Evolutionary conservation across 2,797 vertebrate genomes (phyloP).

Genomic region (Chrysocyon brachyurus): DNA sequence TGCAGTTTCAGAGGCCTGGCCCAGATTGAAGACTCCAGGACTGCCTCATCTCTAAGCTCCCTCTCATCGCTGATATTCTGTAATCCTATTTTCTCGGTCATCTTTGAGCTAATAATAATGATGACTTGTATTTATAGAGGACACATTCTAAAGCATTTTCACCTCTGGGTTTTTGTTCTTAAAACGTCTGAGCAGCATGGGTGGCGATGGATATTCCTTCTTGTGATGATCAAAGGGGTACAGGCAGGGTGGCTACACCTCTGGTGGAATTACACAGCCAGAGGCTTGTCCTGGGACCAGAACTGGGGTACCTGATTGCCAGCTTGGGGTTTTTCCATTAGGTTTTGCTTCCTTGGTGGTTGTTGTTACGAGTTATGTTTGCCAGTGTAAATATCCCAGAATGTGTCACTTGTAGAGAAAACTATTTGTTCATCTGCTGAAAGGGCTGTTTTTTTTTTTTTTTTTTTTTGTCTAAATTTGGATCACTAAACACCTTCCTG

Average conservation of each 20-base stretch:
- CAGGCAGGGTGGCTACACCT: neutral
- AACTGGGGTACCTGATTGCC: neutral
- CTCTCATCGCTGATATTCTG: neutral
- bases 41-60: neutral
- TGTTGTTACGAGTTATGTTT: slow-evolving; percentile 41
- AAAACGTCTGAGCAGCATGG: neutral
- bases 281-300: neutral
- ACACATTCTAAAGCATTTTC: slow-evolving; percentile 7
- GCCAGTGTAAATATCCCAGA: slow-evolving; percentile 43
- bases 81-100: slow-evolving; percentile 27
- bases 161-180: neutral
- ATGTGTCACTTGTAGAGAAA: slow-evolving; percentile 63
- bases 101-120: slow-evolving; percentile 56
- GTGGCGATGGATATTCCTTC: neutral
- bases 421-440: slow-evolving; percentile 54
- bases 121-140: neutral
- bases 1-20: neutral
- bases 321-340: slow-evolving; percentile 73
- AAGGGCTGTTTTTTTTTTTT: slow-evolving; percentile 62
- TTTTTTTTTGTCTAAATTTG: slow-evolving; percentile 51
- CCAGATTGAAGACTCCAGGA: neutral
- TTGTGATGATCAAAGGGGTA: neutral
- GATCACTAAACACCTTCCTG: slow-evolving; percentile 53
- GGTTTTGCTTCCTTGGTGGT: slow-evolving; percentile 49
- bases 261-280: neutral